These are phyloP conservation scores for Anguilla obscura DNA, from an alignment of 2,797 vertebrate species.

Conservation along the genomic window DNA sequence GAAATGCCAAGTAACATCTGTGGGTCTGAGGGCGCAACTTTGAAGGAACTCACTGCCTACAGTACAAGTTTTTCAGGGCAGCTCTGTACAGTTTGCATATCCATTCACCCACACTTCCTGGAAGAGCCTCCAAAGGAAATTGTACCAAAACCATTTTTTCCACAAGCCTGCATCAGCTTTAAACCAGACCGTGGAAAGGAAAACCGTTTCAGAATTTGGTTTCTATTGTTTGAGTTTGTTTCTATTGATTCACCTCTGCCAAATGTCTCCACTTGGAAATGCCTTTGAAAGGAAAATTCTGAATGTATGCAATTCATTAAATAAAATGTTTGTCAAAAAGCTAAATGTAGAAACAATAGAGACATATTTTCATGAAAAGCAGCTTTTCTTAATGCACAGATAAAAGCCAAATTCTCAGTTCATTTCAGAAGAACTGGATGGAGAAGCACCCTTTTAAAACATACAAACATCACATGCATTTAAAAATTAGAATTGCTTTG, in stretches of 20 bases:
- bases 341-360: not conserved
- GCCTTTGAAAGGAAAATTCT: not conserved
- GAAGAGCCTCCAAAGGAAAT: not conserved
- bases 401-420: not conserved
- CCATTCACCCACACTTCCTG: slow-evolving; percentile 13
- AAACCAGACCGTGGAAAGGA: not conserved
- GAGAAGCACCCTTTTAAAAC: not conserved
- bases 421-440: not conserved
- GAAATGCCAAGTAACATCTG: slow-evolving; percentile 33
- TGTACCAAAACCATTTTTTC: not conserved
- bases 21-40: slow-evolving; percentile 16
- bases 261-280: not conserved
- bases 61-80: not conserved
- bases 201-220: not conserved
- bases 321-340: not conserved
- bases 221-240: not conserved
- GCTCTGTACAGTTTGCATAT: not conserved
- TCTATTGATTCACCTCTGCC: not conserved
- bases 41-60: not conserved
- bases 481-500: not conserved
- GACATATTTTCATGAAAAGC: not conserved
- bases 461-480: not conserved
- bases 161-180: not conserved
- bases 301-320: not conserved
- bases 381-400: not conserved